Evolutionary conservation across 2,113 vertebrate genomes (phyloP).

Genomic region (Nothocercus julius): DNA sequence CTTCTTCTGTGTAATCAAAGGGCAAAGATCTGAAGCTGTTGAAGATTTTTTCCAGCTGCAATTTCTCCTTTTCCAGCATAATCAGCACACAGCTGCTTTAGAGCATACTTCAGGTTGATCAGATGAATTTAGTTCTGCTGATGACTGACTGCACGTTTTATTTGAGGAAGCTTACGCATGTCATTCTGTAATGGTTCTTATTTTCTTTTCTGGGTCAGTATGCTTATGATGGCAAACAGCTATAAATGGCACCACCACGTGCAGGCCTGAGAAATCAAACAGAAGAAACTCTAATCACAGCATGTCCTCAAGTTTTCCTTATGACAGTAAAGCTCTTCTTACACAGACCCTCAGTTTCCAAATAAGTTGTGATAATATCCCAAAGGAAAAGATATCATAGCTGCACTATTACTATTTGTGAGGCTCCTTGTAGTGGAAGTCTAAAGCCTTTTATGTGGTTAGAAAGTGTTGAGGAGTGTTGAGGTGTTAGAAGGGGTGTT

Average conservation of each 20-base stretch:
- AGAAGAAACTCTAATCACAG: neutral
- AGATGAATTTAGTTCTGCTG: constrained; percentile 33
- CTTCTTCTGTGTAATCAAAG: neutral
- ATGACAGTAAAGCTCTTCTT: neutral
- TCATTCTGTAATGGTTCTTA: neutral
- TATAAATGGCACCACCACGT: constrained; percentile 28
- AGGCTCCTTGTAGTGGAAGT: neutral
- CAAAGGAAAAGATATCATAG: neutral
- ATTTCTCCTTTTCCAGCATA: neutral
- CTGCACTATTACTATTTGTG: neutral
- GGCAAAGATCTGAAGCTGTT: constrained; percentile 10
- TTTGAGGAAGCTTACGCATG: neutral
- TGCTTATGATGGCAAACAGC: constrained; percentile 10
- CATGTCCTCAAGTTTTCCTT: neutral
- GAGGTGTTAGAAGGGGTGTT: no score
- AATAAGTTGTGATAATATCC: neutral
- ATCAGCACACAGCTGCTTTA: constrained; percentile 53
- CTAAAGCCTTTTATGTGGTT: neutral
- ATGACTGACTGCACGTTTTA: neutral
- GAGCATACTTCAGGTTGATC: constrained; percentile 42
- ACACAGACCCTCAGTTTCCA: neutral
- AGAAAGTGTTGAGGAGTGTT: neutral
- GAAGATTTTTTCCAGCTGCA: constrained; percentile 52
- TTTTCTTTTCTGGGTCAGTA: constrained; percentile 55
- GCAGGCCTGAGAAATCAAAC: neutral